Evolutionary conservation across 2,888 invertebrate genomes (phyloP), one percentile per base, ranked within the genome.

Genomic region (Mythimna albipuncta): DNA sequence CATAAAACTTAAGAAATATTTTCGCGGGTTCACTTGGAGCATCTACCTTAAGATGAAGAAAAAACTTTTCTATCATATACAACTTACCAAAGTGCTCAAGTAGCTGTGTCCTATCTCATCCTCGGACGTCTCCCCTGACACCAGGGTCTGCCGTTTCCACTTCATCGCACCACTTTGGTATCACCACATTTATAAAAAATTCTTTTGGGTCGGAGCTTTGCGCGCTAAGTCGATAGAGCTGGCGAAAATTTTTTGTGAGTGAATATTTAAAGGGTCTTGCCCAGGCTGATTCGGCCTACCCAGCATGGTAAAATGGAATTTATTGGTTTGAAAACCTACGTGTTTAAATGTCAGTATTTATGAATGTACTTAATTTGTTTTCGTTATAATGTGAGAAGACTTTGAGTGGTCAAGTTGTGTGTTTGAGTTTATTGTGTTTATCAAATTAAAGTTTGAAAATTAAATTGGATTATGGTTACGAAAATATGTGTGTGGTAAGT

Each of bases 21-120:
- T 44, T 11, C 44, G 44, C 44, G 44, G 44, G 2, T 44, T 1
- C 19, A 19, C 50, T 50, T 50, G 50, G 7, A 7, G 6, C 47
- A 47, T 5, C 47, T 3, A 16, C 2, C 47, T 50, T 50, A 50
- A 50, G 6, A 16, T 5, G 16, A 47, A 47, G 41, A 62, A 57
- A 2, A 7, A n/a, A 19, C 19, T 50, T 38, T 54, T 63, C 9
- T 72, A 50, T 55, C n/a, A 57, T 21, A 13, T 58, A 47, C 9
- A 9, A 93, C 96, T 96, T 80, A 96, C 96, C 95, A 96, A 90
- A 82, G 96, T 96, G 13, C 96, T 93, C 78, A 96, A 87, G 81
- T 96, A 96, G 88, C 92, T 95, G 80, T 96, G 96, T 0, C 96
- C 96, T 26, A 96, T 95, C 76, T 96, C 96, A 75, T 96, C 96